phyloP scores from a whole-genome alignment of 2,113 vertebrate species.

The Hiodon tergisus region DNA sequence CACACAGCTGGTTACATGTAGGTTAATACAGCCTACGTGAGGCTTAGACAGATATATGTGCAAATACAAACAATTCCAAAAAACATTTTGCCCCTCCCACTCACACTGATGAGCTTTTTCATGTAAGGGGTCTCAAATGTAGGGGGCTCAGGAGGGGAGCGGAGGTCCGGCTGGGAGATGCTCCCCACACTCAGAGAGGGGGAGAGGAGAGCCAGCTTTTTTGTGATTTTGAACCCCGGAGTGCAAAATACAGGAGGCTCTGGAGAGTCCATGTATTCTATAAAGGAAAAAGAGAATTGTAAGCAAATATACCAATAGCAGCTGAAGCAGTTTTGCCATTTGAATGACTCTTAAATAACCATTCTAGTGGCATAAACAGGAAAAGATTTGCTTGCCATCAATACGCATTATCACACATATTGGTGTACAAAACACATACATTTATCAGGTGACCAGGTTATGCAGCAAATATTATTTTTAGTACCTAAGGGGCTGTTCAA shows the following conservation, averaged over 20 bases:
- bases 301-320: background rate
- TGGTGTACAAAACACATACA: too few relatives aligned
- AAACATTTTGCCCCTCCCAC: slow-evolving; percentile 41
- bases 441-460: too few relatives aligned
- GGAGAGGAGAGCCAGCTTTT: slow-evolving; percentile 28
- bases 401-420: too few relatives aligned
- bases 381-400: too few relatives aligned
- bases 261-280: slow-evolving; percentile 62
- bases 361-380: too few relatives aligned
- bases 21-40: background rate
- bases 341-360: background rate
- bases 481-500: background rate
- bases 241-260: slow-evolving; percentile 68
- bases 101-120: slow-evolving; percentile 55
- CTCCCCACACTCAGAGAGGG: slow-evolving; percentile 27
- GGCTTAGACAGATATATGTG: background rate
- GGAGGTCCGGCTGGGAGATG: slow-evolving; percentile 21
- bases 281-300: slow-evolving; percentile 35
- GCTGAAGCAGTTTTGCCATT: background rate
- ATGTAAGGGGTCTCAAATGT: slow-evolving; percentile 62
- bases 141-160: slow-evolving; percentile 51
- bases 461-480: too few relatives aligned
- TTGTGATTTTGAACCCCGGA: slow-evolving; percentile 66
- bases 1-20: too few relatives aligned
- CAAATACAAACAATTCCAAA: background rate